A percentile compares a stretch with the other conserved stretches of the same genome.
phyloP scores from a whole-genome alignment of 1,140 invertebrate genomes.

The Papilio helenus region DNA sequence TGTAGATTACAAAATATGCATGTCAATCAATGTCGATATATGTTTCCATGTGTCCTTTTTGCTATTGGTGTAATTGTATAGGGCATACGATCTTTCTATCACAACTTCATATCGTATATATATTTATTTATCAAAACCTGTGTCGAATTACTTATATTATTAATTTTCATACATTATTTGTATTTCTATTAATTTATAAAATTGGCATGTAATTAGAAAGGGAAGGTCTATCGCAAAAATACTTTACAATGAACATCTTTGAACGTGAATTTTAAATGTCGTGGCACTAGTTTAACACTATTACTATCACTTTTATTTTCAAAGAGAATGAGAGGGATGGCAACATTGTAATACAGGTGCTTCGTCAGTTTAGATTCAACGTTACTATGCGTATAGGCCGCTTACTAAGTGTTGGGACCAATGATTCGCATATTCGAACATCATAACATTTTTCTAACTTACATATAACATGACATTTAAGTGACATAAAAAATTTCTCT shows the following conservation, averaged over 20 bases:
- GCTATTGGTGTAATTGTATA: conserved; percentile 13
- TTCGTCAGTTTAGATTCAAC: not conserved
- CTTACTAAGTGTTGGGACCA: conserved; percentile 65
- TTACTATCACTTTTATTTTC: not conserved
- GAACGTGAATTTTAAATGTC: not conserved
- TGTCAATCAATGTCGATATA: not conserved
- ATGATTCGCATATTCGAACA: conserved; percentile 51
- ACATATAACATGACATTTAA: conserved; percentile 23
- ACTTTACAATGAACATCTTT: not conserved
- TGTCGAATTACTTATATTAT: conserved; percentile 1
- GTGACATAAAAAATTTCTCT: conserved; percentile 7
- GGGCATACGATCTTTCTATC: conserved; percentile 23
- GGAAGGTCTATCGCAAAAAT: conserved; percentile 1
- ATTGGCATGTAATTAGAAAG: not conserved
- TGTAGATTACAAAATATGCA: conserved; percentile 31
- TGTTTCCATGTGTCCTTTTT: not conserved
- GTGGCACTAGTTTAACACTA: not conserved
- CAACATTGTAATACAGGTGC: not conserved
- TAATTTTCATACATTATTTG: not conserved
- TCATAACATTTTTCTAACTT: conserved; percentile 37
- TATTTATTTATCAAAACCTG: no score
- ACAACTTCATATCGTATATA: conserved; percentile 19
- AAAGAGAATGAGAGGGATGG: not conserved
- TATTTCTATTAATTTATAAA: conserved; percentile 7
- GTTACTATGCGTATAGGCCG: conserved; percentile 41